Base-by-base conservation (phyloP, 1,140 invertebrate species). In the Dinoponera quadriceps region DNA sequence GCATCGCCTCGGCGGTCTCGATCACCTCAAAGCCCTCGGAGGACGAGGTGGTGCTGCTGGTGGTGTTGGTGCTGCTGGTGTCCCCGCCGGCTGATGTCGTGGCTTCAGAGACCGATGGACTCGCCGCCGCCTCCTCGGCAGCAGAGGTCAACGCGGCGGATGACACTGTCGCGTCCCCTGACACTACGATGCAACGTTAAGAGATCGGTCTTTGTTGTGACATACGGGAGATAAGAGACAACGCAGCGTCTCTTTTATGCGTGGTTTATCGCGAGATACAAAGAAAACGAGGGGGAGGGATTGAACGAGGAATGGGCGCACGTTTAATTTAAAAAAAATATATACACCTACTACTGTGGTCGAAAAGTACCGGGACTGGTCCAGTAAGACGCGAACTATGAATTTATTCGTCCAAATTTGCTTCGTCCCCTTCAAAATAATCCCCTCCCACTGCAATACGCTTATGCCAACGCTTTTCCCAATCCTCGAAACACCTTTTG, bases 11-110 rank as follows among this genome's bases (percentile, higher is more conserved):
- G 18, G 78, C 49, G 14, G 82, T 59, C 51, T 90, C 89, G 27
- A 90, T 91, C 27, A 91, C 89, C 57, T 91, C 89, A 72, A 90
- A 91, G 11, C 84, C 84, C 25, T 90, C 90, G 18, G 86, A 72
- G 22, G 82, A 83, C 2, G 85, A 88, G 2, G 74, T 78, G 62
- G 85, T 83, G n/a, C n/a, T n/a, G n/a, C n/a, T n/a, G n/a, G n/a
- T n/a, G 13, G 25, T 72, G 13, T 75, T 73, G 33, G 63, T n/a
- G n/a, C n/a, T n/a, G n/a, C n/a, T n/a, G n/a, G n/a, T n/a, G n/a
- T n/a, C n/a, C 5, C 9, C 60, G 14, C 54, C 18, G 16, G 85
- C 86, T 3, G 71, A 65, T 2, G 77, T 81, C 25, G 85, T 72
- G 4, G 66, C 68, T 20, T 33, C 72, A 55, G 60, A 69, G 1